phyloP scores from a whole-genome alignment of 23 tunicate species.

The Ascidia mentula region DNA sequence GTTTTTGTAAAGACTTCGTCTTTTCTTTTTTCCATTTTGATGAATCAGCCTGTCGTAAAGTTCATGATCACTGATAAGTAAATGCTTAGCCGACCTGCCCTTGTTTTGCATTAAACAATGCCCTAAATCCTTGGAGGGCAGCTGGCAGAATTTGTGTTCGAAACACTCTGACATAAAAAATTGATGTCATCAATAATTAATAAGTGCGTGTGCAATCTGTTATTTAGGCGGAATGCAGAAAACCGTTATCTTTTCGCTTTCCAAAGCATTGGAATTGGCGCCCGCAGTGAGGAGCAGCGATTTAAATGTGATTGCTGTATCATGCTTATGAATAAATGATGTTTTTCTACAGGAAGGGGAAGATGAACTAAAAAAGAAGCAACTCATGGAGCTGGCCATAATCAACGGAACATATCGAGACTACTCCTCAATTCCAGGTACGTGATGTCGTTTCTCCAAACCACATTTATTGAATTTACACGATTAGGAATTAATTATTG shows the following conservation, averaged over 20 bases:
- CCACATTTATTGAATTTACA: too few species aligned
- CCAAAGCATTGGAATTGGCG: background rate
- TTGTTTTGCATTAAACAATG: background rate
- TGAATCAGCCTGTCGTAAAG: background rate
- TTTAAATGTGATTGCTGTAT: background rate
- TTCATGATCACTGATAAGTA: background rate
- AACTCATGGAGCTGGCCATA: slow-evolving; percentile 98
- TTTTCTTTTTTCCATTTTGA: too few species aligned
- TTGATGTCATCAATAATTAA: slow-evolving; percentile 11
- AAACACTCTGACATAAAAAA: slow-evolving; percentile 14
- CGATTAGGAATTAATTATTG: too few species aligned
- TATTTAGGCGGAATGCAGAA: background rate
- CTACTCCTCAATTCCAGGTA: slow-evolving; percentile 66
- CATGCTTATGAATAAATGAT: background rate
- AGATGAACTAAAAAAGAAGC: slow-evolving; percentile 99
- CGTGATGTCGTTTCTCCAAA: too few species aligned
- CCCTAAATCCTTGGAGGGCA: background rate
- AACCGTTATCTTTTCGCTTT: background rate
- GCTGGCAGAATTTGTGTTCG: background rate
- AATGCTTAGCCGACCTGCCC: background rate
- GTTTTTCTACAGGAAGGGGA: slow-evolving; percentile 84
- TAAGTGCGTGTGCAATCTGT: background rate
- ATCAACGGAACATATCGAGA: slow-evolving; percentile 99
- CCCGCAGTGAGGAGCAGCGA: background rate
- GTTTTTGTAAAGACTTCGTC: too few species aligned